Evolutionary conservation across 2,797 vertebrate genomes (phyloP).

Genomic region (Mormyrops attenuatus): DNA sequence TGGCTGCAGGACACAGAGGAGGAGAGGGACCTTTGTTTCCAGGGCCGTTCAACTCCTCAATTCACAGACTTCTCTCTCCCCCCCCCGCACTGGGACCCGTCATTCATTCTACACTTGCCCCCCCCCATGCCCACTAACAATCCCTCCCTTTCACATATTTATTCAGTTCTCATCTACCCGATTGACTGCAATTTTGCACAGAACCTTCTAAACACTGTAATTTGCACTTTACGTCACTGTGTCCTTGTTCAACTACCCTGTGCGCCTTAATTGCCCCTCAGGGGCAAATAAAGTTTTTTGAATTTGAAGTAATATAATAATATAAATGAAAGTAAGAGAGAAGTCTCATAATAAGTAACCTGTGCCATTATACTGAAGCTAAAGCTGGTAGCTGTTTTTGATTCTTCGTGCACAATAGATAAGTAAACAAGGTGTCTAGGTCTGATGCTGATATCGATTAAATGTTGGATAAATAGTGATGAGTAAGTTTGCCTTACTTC

Average conservation of each 20-base stretch:
- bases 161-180: too few relatives aligned
- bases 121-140: too few relatives aligned
- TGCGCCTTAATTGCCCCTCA: too few relatives aligned
- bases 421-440: neutral
- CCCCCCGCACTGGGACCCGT: too few relatives aligned
- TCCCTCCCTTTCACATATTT: too few relatives aligned
- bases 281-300: too few relatives aligned
- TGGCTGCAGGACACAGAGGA: neutral
- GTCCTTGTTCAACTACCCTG: too few relatives aligned
- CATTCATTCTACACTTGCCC: too few relatives aligned
- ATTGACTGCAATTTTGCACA: too few relatives aligned
- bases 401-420: neutral
- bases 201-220: too few relatives aligned
- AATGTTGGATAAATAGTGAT: neutral
- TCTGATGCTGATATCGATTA: neutral
- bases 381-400: neutral
- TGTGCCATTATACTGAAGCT: neutral
- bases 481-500: neutral
- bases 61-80: too few relatives aligned
- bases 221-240: too few relatives aligned
- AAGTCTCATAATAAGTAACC: neutral
- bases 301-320: neutral
- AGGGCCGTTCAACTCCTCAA: neutral
- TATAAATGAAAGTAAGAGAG: neutral
- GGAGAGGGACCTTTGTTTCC: neutral